Base-by-base conservation (phyloP, 2,797 vertebrate species). In the Gymnopithys bicolor region DNA sequence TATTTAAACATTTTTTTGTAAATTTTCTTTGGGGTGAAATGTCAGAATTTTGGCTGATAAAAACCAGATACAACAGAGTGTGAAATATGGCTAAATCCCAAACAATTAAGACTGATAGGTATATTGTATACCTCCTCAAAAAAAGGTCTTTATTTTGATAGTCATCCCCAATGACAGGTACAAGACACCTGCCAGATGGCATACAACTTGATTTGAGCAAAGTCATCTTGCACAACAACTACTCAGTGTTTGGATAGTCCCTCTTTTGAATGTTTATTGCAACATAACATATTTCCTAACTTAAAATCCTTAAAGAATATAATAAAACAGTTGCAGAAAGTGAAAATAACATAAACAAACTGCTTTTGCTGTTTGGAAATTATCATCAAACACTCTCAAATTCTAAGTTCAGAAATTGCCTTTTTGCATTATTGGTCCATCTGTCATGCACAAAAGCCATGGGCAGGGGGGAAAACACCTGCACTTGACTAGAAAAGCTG, bases 161-260 rank as follows among this genome's bases (percentile, higher is more conserved):
- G 1, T 67, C 74, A 91, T 93, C n/a, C 27, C 51, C 48, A 87
- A 39, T 51, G 85, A 85, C 75, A 94, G 18, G 51, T 87, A 94
- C 68, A 91, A 91, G 89, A 59, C n/a, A 87, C 62, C 69, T 94
- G 75, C 58, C 82, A 93, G 74, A 87, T 67, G 51, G 70, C 52
- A 69, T 73, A 32, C 11, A 49, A 82, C 49, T 74, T 90, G 13
- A 56, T 63, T 88, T 92, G 49, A 95, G 62, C 28, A 85, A 77
- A 91, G 19, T 52, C 10, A 62, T 77, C n/a, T 70, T 77, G 27
- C n/a, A 89, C 55, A 87, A 56, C 35, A 80, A 14, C 17, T 33
- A 33, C n/a, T 63, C 53, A 30, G 11, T 56, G 28, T 45, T 45
- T 78, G 39, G 37, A 46, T 59, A 75, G 15, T 75, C 10, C 8